A percentile compares a stretch with the other conserved stretches of the same genome.
phyloP scores from a whole-genome alignment of 1,140 invertebrate species.

The Drosophila nannoptera region DNA sequence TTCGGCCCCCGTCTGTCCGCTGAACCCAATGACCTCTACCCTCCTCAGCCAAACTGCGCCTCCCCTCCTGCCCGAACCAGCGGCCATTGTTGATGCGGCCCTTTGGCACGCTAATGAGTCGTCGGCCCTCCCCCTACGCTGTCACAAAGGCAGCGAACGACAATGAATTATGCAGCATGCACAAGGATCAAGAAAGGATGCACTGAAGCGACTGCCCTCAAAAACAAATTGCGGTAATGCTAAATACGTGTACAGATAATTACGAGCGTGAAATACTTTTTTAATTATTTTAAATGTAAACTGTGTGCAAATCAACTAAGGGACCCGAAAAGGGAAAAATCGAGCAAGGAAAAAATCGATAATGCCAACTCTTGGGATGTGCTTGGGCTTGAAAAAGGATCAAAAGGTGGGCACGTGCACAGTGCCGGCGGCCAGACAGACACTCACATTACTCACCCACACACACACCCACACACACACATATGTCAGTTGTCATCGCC shows the following conservation, averaged over 20 bases:
- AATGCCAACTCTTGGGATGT: constrained; percentile 49
- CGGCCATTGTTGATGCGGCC: constrained; percentile 7
- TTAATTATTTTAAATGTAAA: constrained; percentile 52
- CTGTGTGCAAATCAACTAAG: constrained; percentile 52
- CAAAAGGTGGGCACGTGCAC: constrained; percentile 65
- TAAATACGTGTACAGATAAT: constrained; percentile 24
- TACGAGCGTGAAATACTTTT: constrained; percentile 27
- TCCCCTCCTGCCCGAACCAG: neutral
- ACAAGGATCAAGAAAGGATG: constrained; percentile 44
- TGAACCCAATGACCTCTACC: constrained; percentile 14
- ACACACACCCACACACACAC: constrained; percentile 11
- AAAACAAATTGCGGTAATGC: constrained; percentile 62
- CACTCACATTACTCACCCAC: constrained; percentile 17
- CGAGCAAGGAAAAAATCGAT: constrained; percentile 56
- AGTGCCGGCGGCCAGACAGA: constrained; percentile 43
- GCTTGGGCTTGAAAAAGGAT: constrained; percentile 66
- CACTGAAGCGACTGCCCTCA: constrained; percentile 48
- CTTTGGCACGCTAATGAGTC: constrained; percentile 67
- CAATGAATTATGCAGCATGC: constrained; percentile 61
- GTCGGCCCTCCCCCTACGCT: constrained; percentile 21
- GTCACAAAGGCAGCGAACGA: constrained; percentile 33
- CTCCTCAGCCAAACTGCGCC: neutral
- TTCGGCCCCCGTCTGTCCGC: neutral
- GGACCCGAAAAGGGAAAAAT: constrained; percentile 5
- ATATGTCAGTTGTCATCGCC: constrained; percentile 1